phyloP scores from a whole-genome alignment of 2,797 vertebrate species.

The Loriculus beryllinus region DNA sequence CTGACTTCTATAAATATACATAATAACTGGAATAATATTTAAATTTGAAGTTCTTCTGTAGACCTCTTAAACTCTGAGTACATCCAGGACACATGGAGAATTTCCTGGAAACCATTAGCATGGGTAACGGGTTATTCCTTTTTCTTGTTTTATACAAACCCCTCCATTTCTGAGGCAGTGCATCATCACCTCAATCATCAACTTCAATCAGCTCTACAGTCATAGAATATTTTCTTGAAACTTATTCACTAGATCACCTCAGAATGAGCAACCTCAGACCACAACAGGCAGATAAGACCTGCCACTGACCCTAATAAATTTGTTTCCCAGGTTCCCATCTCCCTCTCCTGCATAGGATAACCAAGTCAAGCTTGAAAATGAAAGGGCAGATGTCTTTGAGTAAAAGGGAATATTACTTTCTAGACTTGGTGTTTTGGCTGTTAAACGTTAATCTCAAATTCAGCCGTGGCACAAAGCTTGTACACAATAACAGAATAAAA shows the following conservation, averaged over 20 bases:
- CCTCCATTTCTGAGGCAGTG: not conserved
- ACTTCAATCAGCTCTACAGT: not conserved
- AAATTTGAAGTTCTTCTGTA: not conserved
- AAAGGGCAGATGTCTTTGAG: not conserved
- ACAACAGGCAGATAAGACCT: not conserved
- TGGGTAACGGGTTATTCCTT: not conserved
- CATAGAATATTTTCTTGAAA: not conserved
- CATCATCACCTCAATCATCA: not conserved
- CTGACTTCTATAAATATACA: not conserved
- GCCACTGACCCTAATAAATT: not conserved
- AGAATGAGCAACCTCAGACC: not conserved
- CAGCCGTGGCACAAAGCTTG: not conserved
- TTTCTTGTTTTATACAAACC: not conserved
- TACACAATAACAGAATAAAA: not conserved
- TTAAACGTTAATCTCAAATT: not conserved
- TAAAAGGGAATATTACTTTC: not conserved
- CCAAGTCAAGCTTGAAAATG: not conserved
- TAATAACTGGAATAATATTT: not conserved
- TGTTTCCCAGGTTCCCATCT: not conserved
- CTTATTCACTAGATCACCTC: not conserved
- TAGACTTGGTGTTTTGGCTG: not conserved
- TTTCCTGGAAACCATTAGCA: not conserved
- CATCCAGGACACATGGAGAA: not conserved
- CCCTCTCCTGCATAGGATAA: not conserved
- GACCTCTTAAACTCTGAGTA: not conserved